Conservation (phyloP, 2,888 invertebrate genomes). For the Hyposoter dolosus region DNA sequence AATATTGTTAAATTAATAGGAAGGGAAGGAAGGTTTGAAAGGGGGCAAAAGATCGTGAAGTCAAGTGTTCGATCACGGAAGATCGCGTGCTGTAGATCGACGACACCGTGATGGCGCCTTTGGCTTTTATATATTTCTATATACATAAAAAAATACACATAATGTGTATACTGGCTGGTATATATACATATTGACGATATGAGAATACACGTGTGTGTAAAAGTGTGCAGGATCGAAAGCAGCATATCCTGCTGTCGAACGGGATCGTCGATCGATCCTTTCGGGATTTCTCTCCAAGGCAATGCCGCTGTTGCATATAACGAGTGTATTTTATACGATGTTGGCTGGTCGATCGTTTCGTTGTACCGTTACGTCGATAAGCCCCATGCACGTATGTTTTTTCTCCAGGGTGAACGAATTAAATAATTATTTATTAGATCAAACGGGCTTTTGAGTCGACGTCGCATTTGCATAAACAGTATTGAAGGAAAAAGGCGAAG, state of each 20-base stretch:
- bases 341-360: conserved; percentile 18
- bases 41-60: conserved; percentile 54
- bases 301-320: conserved; percentile 51
- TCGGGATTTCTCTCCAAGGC: conserved; percentile 49
- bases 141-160: background rate
- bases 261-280: conserved; percentile 62
- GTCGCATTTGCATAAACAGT: background rate
- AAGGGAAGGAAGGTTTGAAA: conserved; percentile 18
- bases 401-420: background rate
- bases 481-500: conserved; percentile 3
- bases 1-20: conserved; percentile 11
- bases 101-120: conserved; percentile 69
- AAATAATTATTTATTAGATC: background rate
- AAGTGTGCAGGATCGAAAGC: conserved; percentile 20
- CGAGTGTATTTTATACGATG: conserved; percentile 47
- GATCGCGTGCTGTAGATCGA: conserved; percentile 70
- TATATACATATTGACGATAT: background rate
- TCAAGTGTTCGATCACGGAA: conserved; percentile 67
- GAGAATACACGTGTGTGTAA: background rate
- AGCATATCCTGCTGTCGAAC: conserved; percentile 40
- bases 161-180: conserved; percentile 6
- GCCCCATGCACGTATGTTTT: background rate
- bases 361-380: conserved; percentile 47
- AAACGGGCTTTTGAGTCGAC: background rate
- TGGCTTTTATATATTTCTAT: conserved; percentile 15